Evolutionary conservation across 2,797 vertebrate species (phyloP), one percentile per base, ranked within the genome.

Genomic region (Podarcis lilfordi): DNA sequence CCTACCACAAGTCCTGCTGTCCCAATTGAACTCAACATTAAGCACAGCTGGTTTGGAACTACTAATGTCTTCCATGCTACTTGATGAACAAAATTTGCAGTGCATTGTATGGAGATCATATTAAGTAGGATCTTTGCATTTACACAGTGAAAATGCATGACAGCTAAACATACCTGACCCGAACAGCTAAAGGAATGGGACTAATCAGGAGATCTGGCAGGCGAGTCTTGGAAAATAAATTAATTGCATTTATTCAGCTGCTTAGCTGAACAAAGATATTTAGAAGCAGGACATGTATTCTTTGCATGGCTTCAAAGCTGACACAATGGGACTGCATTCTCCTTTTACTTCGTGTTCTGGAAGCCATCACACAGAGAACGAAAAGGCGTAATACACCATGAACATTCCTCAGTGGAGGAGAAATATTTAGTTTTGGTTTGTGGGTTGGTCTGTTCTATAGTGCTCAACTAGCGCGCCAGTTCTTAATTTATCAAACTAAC

Each of bases 161-260:
- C 66, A 93, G 79, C 32, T 94, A 96, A 95, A 94, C 89, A 40
- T 68, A 91, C 86, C 84, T 85, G 93, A 89, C 92, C 61, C n/a
- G 90, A 86, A 95, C 92, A 92, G 85, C 75, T 84, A 50, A 72
- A 89, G 89, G 93, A 94, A 90, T 79, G 89, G 84, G 91, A 92
- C 69, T 90, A 94, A 92, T 92, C 91, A 84, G 92, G 76, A 88
- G 43, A 93, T 37, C 89, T 92, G 93, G 91, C 90, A 95, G 93
- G 89, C 2, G 82, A 86, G 89, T 89, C 25, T 45, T 93, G 87
- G 87, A 92, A 93, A 90, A 69, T 86, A 95, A 92, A 88, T 27
- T 84, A 55, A 1, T 91, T 93, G 91, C 66, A 85, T 92, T 92
- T 92, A 81, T 82, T 92, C 89, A 85, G 66, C 77, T 91, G 75